Percentiles rank a stretch among this genome's conserved stretches.
phyloP scores from a whole-genome alignment of 2,797 vertebrate genomes.

The Argyrosomus regius region DNA sequence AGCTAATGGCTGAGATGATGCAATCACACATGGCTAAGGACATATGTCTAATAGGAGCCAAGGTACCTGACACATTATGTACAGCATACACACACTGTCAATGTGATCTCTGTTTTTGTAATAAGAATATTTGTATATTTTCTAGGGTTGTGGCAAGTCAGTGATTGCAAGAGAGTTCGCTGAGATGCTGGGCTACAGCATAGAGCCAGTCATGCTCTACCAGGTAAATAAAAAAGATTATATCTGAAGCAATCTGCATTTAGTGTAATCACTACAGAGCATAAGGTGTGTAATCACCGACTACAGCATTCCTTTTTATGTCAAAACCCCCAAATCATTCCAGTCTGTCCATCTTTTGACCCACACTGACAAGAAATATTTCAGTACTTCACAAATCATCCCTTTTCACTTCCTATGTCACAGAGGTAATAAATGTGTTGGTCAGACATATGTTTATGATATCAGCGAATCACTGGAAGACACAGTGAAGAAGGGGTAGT shows the following conservation, averaged over 20 bases:
- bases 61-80: slow-evolving; percentile 82
- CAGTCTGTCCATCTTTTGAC: neutral
- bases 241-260: neutral
- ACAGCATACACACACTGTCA: neutral
- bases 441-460: neutral
- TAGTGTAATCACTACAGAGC: neutral
- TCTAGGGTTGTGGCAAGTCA: slow-evolving; percentile 96
- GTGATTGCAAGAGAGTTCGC: slow-evolving; percentile 94
- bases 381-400: neutral
- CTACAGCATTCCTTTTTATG: neutral
- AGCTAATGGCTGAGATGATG: slow-evolving; percentile 95
- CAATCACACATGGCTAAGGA: slow-evolving; percentile 97
- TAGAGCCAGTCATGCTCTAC: slow-evolving; percentile 96
- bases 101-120: neutral
- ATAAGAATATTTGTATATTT: slow-evolving; percentile 17
- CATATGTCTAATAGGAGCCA: slow-evolving; percentile 95
- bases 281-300: neutral
- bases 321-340: slow-evolving; percentile 7
- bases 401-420: neutral
- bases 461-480: too few relatives aligned
- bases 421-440: neutral
- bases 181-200: slow-evolving; percentile 91
- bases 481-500: slow-evolving; percentile 9
- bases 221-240: slow-evolving; percentile 85
- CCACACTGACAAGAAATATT: too few relatives aligned